These are phyloP conservation scores for Drosophila niveifrons DNA, from an alignment of 2,888 invertebrate genomes.

Conservation along the genomic window DNA sequence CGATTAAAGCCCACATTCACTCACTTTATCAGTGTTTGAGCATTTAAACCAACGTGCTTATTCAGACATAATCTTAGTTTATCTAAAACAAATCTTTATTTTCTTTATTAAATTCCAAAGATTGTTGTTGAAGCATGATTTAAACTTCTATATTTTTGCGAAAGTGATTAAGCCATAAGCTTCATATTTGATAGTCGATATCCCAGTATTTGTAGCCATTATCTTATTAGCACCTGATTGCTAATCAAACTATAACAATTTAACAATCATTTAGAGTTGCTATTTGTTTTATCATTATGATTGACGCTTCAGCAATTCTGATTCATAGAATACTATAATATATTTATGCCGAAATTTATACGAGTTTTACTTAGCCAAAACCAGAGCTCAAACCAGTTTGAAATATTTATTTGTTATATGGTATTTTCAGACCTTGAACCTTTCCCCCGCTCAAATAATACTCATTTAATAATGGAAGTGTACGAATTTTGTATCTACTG, in stretches of 20 bases:
- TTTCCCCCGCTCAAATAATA: neutral
- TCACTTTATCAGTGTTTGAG: constrained; percentile 11
- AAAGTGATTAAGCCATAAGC: neutral
- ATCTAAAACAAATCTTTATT: constrained; percentile 18
- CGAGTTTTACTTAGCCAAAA: neutral
- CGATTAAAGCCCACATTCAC: constrained; percentile 28
- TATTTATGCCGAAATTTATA: neutral
- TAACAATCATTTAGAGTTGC: neutral
- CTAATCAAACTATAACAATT: constrained; percentile 5
- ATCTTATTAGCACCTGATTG: constrained; percentile 15
- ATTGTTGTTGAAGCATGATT: neutral
- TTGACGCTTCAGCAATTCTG: neutral
- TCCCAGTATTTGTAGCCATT: neutral
- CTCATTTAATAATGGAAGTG: neutral
- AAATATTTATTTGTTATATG: neutral
- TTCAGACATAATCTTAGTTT: constrained; percentile 27
- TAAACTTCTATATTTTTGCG: neutral
- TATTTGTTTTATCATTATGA: neutral
- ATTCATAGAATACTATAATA: neutral
- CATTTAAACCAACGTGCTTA: constrained; percentile 34
- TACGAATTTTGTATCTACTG: neutral
- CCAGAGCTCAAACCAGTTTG: neutral
- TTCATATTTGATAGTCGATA: neutral
- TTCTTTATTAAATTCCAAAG: neutral
- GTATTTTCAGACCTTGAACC: constrained; percentile 1